phyloP scores from a whole-genome alignment of 2,888 invertebrate genomes.

The Chrysomela aeneicollis region DNA sequence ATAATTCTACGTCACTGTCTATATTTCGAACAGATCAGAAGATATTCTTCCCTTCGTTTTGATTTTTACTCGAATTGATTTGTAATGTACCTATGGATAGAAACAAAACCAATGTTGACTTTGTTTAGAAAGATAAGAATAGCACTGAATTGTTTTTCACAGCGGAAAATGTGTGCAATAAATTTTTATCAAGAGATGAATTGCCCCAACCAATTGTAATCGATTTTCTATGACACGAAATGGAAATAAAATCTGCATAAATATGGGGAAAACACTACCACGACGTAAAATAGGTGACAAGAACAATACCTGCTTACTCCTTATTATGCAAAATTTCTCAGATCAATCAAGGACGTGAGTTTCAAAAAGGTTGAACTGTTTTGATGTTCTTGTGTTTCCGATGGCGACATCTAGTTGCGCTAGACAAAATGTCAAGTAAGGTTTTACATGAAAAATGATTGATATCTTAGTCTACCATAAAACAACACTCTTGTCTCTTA shows the following conservation, averaged over 20 bases:
- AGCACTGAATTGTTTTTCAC: neutral
- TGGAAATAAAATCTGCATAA: neutral
- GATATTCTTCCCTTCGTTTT: no score
- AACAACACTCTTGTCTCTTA: no score
- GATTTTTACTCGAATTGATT: no score
- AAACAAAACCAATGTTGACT: neutral
- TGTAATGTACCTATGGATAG: no score
- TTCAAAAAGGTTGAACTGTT: conserved; percentile 30
- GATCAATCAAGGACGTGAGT: conserved; percentile 27
- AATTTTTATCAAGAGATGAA: neutral
- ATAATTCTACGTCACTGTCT: no score
- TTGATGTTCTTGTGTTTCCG: conserved; percentile 12
- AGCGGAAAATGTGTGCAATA: neutral
- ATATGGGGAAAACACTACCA: neutral
- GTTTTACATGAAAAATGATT: no score
- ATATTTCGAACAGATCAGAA: no score
- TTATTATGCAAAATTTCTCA: conserved; percentile 25
- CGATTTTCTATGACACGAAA: neutral
- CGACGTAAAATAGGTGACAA: neutral
- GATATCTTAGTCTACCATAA: no score
- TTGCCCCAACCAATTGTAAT: neutral
- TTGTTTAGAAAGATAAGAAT: neutral
- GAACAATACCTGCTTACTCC: conserved; percentile 11
- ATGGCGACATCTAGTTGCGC: conserved; percentile 6
- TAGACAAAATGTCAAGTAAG: no score